A percentile compares a stretch with the other conserved stretches of the same genome.
These are phyloP conservation scores for Ametastegia equiseti DNA, from an alignment of 2,888 invertebrate genomes.

Conservation along the genomic window DNA sequence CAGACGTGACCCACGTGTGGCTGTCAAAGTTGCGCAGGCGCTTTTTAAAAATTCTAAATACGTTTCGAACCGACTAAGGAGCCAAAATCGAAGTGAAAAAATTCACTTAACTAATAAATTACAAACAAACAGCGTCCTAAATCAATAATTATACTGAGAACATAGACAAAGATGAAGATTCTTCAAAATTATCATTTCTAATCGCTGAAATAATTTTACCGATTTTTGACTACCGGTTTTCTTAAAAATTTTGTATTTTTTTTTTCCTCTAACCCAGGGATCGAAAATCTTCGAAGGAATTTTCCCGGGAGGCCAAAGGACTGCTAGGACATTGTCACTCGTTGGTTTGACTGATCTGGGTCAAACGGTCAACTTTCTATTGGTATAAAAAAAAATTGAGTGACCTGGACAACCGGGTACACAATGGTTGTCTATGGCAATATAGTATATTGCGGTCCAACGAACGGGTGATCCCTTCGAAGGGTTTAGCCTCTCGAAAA, in stretches of 20 bases:
- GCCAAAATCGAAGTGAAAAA: background rate
- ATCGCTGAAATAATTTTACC: background rate
- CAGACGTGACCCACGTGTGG: slow-evolving; percentile 29
- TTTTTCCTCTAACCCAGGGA: background rate
- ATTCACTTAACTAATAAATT: background rate
- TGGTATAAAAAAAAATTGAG: slow-evolving; percentile 48
- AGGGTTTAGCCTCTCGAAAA: slow-evolving; percentile 43
- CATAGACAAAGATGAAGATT: background rate
- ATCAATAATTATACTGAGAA: background rate
- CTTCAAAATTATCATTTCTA: background rate
- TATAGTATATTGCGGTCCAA: slow-evolving; percentile 46
- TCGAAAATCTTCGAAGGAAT: background rate
- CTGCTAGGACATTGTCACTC: background rate
- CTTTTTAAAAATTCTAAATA: background rate
- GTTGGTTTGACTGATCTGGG: slow-evolving; percentile 48
- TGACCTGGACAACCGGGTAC: slow-evolving; percentile 43
- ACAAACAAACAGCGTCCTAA: background rate
- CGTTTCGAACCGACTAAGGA: background rate
- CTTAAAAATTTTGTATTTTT: too few relatives aligned
- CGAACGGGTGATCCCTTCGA: slow-evolving; percentile 54
- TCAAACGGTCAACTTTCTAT: slow-evolving; percentile 55
- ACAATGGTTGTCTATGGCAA: slow-evolving; percentile 49
- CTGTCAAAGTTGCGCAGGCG: slow-evolving; percentile 33
- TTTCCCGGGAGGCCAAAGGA: background rate
- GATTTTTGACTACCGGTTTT: too few relatives aligned